Conservation (phyloP, 2,113 vertebrate genomes). For the Cyphomyrus discorhynchus region DNA sequence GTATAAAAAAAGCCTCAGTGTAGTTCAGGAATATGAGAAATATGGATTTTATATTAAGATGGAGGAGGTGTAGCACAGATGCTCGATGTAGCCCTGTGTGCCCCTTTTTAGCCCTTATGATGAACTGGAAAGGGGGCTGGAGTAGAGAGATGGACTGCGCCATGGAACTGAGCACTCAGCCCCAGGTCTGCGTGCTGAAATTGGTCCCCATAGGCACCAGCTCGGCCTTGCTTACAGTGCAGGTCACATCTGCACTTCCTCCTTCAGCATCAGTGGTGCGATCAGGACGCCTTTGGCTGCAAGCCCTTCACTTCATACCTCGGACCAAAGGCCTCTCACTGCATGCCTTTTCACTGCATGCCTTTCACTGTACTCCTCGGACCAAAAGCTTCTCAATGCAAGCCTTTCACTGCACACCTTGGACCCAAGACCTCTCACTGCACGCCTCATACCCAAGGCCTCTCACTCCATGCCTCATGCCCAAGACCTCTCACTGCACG, state of each 20-base stretch:
- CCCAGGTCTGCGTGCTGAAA: not conserved
- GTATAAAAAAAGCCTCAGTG: not conserved
- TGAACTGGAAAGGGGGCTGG: not conserved
- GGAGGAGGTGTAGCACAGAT: not conserved
- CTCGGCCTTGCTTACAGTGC: not conserved
- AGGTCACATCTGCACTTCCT: not conserved
- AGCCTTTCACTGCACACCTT: not conserved
- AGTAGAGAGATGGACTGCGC: not conserved
- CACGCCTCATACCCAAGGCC: not conserved
- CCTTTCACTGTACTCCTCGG: not conserved
- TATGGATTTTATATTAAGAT: conserved; percentile 12
- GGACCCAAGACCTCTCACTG: not conserved
- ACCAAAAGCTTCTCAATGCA: not conserved
- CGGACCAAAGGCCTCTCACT: not conserved
- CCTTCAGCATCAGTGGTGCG: not conserved
- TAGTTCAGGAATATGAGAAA: conserved; percentile 2
- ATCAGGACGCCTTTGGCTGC: not conserved
- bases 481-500: not conserved
- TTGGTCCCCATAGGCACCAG: not conserved
- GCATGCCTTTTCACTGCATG: not conserved
- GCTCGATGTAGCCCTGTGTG: not conserved
- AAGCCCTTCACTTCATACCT: not conserved
- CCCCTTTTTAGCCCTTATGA: not conserved
- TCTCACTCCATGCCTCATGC: too few relatives aligned
- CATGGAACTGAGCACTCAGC: not conserved